Evolutionary conservation across 2,888 invertebrate species (phyloP).

Genomic region (Coecobrya sp.): DNA sequence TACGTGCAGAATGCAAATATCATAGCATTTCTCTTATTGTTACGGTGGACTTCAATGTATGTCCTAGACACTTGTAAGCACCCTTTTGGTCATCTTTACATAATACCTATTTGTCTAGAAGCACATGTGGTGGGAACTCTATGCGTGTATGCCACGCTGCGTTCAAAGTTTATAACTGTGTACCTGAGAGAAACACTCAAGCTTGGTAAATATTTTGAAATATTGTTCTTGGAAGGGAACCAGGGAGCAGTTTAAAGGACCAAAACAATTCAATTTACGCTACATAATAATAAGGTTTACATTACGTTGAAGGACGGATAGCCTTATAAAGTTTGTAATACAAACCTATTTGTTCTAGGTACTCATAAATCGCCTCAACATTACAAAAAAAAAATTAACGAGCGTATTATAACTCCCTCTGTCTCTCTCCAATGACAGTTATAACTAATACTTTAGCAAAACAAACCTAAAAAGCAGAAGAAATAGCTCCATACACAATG

Average conservation of each 20-base stretch:
- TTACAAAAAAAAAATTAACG: neutral
- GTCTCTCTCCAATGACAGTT: neutral
- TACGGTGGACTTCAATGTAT: neutral
- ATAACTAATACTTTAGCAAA: neutral
- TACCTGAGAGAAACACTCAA: neutral
- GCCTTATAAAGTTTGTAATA: neutral
- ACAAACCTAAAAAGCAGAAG: neutral
- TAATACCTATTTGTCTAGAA: neutral
- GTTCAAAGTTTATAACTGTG: neutral
- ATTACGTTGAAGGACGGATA: neutral
- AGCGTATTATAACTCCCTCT: neutral
- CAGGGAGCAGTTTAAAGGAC: neutral
- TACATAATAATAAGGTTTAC: neutral
- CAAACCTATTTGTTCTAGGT: neutral
- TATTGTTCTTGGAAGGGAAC: neutral
- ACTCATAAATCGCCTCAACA: no score
- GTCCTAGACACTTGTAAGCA: neutral
- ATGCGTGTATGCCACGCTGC: neutral
- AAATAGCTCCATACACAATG: neutral
- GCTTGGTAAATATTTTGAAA: neutral
- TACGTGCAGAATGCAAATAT: neutral
- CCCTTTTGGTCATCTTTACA: neutral
- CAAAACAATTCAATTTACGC: neutral
- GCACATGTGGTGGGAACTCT: neutral
- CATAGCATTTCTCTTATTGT: neutral